Conservation (phyloP, 92 coral and sea anemone genomes). For the Siderastrea siderea region DNA sequence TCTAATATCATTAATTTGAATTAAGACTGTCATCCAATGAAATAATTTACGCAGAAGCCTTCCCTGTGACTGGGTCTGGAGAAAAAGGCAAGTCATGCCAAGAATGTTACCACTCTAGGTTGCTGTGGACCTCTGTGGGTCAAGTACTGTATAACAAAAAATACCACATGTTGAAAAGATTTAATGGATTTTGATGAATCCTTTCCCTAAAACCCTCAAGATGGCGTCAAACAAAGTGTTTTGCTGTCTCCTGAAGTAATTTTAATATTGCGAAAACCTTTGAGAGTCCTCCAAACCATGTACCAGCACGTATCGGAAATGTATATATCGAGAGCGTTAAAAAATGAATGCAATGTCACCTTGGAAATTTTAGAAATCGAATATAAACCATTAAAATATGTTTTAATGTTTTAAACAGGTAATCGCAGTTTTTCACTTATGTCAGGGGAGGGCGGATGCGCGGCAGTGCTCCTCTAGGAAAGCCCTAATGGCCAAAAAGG, state of each 20-base stretch:
- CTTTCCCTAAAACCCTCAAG: background rate
- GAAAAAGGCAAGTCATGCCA: background rate
- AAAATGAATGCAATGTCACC: background rate
- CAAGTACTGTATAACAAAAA: slow-evolving; percentile 5
- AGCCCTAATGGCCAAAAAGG: too few relatives aligned
- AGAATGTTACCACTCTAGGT: background rate
- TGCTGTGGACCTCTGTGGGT: background rate
- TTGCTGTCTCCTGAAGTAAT: background rate
- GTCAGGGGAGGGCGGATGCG: background rate
- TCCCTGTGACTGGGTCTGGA: too few relatives aligned
- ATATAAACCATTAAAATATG: background rate
- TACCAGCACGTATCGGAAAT: background rate
- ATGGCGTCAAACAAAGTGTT: background rate
- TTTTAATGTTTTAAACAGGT: background rate
- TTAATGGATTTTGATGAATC: background rate
- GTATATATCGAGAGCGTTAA: background rate
- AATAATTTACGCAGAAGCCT: too few relatives aligned
- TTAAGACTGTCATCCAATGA: too few relatives aligned
- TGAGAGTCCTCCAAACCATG: background rate
- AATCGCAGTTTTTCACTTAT: background rate
- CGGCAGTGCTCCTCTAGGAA: background rate
- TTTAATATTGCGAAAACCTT: background rate
- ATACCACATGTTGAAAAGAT: background rate
- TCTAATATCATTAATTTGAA: too few relatives aligned
- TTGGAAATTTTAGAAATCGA: background rate